A percentile compares a stretch with the other conserved stretches of the same genome.
Evolutionary conservation across 2,888 invertebrate genomes (phyloP).

Genomic region (Mythimna ferrago): DNA sequence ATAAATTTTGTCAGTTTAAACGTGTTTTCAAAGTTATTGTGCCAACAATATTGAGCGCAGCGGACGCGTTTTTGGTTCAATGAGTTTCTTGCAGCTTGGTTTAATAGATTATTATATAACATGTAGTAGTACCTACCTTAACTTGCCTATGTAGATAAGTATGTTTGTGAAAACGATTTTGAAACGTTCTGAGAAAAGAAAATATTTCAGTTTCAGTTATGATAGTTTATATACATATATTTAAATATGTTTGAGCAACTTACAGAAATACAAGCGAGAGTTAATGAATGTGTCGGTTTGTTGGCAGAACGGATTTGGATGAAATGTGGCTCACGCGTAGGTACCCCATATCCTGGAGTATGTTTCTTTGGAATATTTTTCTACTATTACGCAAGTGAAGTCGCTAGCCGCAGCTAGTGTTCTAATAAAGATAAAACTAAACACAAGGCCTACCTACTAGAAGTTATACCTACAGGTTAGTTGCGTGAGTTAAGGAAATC

Average conservation of each 20-base stretch:
- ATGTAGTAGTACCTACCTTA: not conserved
- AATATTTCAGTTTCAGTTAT: not conserved
- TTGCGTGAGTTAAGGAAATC: conserved; percentile 66
- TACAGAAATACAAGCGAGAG: too few species aligned
- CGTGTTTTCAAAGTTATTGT: conserved; percentile 48
- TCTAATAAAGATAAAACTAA: not conserved
- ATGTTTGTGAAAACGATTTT: not conserved
- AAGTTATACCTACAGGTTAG: conserved; percentile 24
- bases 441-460: too few species aligned
- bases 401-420: not conserved
- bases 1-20: conserved; percentile 40
- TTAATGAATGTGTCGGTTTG: too few species aligned
- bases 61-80: conserved; percentile 27
- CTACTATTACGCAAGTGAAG: not conserved
- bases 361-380: not conserved
- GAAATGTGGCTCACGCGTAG: too few species aligned
- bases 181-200: not conserved
- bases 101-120: not conserved
- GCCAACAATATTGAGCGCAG: conserved; percentile 26
- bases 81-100: conserved; percentile 19
- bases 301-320: too few species aligned
- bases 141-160: not conserved
- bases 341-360: too few species aligned
- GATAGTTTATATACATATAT: not conserved
- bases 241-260: too few species aligned